A percentile compares a stretch with the other conserved stretches of the same genome.
Evolutionary conservation across 2,888 invertebrate genomes (phyloP).

Genomic region (Antitype chi): DNA sequence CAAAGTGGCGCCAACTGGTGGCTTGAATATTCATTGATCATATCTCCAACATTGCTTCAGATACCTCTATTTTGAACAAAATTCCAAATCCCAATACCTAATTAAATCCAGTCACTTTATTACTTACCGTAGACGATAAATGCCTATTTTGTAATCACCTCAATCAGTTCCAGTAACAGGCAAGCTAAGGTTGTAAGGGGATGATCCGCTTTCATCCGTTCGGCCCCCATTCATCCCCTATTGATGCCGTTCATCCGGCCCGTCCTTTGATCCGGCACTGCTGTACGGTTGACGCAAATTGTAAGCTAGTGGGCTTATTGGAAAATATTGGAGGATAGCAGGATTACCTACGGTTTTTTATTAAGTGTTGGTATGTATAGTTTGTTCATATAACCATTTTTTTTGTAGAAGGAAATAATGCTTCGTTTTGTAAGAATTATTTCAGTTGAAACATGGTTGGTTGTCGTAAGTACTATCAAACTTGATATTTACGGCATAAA

Average conservation of each 20-base stretch:
- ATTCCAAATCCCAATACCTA: neutral
- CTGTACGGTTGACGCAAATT: conserved; percentile 53
- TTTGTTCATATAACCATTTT: neutral
- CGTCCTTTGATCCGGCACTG: conserved; percentile 54
- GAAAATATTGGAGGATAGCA: conserved; percentile 44
- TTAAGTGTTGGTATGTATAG: conserved; percentile 1
- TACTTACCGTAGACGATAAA: conserved; percentile 28
- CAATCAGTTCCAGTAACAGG: conserved; percentile 46
- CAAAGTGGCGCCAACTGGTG: too few species aligned
- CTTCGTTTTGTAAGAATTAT: neutral
- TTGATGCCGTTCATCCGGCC: conserved; percentile 35
- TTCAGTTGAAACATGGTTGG: neutral
- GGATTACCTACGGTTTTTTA: conserved; percentile 31
- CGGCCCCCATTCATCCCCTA: conserved; percentile 38
- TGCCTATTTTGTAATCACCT: conserved; percentile 52
- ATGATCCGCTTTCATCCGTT: conserved; percentile 57
- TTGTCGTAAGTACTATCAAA: neutral
- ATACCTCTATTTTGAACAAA: neutral
- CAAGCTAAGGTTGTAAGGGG: conserved; percentile 58
- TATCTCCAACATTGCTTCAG: too few species aligned
- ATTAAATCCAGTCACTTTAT: conserved; percentile 24
- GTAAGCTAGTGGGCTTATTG: conserved; percentile 58
- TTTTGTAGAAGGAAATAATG: neutral
- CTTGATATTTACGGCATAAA: neutral
- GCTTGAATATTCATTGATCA: too few species aligned